A percentile compares a stretch with the other conserved stretches of the same genome.
phyloP scores from a whole-genome alignment of 2,797 vertebrate species.

The Gambusia yucatana region DNA sequence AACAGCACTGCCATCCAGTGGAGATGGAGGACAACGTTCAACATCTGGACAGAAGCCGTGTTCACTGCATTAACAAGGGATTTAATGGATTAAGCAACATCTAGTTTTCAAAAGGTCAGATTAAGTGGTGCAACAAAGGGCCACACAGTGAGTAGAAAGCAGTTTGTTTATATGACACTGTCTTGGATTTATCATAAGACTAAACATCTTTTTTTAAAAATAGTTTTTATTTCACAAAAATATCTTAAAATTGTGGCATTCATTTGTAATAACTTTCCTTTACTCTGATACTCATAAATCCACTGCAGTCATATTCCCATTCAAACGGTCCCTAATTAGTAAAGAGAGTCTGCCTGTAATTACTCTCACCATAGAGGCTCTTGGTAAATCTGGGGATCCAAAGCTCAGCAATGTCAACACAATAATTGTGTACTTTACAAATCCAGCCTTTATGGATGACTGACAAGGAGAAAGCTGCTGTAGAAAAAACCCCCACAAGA shows the following conservation, averaged over 20 bases:
- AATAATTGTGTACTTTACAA: not conserved
- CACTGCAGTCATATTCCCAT: not conserved
- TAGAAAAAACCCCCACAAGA: not conserved
- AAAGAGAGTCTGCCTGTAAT: not conserved
- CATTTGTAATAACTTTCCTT: not conserved
- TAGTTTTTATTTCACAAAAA: not conserved
- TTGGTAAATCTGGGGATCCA: not conserved
- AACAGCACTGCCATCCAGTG: constrained; percentile 56
- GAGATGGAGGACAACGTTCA: constrained; percentile 1
- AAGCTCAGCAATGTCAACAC: not conserved
- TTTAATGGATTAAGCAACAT: not conserved
- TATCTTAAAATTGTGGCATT: not conserved
- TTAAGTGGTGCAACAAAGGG: not conserved
- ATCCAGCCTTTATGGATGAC: not conserved
- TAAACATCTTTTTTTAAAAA: not conserved
- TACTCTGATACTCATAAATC: not conserved
- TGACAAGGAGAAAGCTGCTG: not conserved
- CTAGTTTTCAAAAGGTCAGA: not conserved
- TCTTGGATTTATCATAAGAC: not conserved
- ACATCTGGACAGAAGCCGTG: constrained; percentile 39
- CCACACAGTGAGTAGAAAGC: not conserved
- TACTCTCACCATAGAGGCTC: not conserved
- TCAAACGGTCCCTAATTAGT: not conserved
- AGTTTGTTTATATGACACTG: not conserved
- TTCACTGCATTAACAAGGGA: not conserved